Evolutionary conservation across 2,113 vertebrate genomes (phyloP).

Genomic region (Mesocricetus auratus): DNA sequence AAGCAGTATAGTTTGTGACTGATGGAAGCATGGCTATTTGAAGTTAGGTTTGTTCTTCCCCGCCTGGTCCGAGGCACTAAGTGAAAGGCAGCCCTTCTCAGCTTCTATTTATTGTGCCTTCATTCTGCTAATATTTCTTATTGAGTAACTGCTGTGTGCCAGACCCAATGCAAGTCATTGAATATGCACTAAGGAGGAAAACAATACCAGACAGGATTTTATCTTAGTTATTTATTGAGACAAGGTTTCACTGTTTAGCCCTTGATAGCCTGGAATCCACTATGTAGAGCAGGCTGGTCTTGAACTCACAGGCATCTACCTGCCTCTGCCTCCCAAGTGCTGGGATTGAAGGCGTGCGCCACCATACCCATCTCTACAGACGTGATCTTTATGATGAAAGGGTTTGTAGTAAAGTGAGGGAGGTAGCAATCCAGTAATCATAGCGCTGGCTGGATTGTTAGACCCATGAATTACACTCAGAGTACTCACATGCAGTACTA

Average conservation of each 20-base stretch:
- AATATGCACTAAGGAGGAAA: slow-evolving; percentile 36
- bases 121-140: slow-evolving; percentile 6
- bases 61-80: background rate
- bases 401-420: background rate
- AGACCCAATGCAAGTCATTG: background rate
- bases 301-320: background rate
- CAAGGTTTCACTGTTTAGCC: background rate
- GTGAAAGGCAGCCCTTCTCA: background rate
- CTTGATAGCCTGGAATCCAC: background rate
- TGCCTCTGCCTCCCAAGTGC: background rate
- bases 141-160: background rate
- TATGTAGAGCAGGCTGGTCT: background rate
- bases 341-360: background rate
- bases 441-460: background rate
- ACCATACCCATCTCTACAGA: background rate
- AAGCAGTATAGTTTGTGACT: background rate
- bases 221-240: background rate
- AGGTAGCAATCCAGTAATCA: slow-evolving; percentile 26
- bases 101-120: background rate
- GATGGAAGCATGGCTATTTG: background rate
- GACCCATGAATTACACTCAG: background rate
- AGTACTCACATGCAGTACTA: background rate
- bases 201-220: background rate
- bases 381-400: slow-evolving; percentile 1
- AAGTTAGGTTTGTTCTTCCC: background rate